Base-by-base conservation (phyloP, 2,797 vertebrate genomes). In the Schizopygopsis malacanthus region DNA sequence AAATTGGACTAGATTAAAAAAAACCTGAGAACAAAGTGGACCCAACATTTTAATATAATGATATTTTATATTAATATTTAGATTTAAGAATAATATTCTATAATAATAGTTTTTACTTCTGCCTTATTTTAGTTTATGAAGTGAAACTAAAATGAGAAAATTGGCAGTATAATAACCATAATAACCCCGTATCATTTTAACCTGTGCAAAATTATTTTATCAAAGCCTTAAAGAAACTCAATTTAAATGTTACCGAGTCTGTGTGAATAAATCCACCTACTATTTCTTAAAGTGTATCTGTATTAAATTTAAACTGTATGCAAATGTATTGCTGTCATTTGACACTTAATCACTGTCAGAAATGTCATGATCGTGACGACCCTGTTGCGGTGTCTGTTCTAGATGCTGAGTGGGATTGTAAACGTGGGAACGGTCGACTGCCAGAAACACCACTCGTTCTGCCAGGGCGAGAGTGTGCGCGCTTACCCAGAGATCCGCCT, bases 401-500 rank as follows among this genome's bases (percentile, higher is more conserved):
- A 97, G 97, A 91, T 95, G 94, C 82, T 99, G 94, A 94, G 90
- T 76, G 97, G 97, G 84, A 93, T 97, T 89, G 93, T 99, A 84
- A 93, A 85, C 0, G 97, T 98, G 0, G 98, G 97, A 18, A 97
- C 97, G 0, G 92, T 99, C 52, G 97, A 99, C 89, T 99, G 98
- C 93, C 97, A 99, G 92, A 97, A 94, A 83, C 95, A 97, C 8
- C 95, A 96, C 87, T 94, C 95, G 0, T 96, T 99, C 88, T 99
- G 98, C 93, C 95, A 96, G 87, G 92, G 94, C 89, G 96, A 98
- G 94, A 93, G 89, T 3, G 94, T 99, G 87, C 95, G 93, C 20
- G 95, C 95, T 4, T 99, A 98, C 86, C 98, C 98, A 25, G 98
- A 99, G 89, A 96, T 99, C 91, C 96, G 98, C 81, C 95, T 99